These are phyloP conservation scores for Lasioglossum albipes DNA, from an alignment of 1,140 invertebrate species.

Conservation along the genomic window DNA sequence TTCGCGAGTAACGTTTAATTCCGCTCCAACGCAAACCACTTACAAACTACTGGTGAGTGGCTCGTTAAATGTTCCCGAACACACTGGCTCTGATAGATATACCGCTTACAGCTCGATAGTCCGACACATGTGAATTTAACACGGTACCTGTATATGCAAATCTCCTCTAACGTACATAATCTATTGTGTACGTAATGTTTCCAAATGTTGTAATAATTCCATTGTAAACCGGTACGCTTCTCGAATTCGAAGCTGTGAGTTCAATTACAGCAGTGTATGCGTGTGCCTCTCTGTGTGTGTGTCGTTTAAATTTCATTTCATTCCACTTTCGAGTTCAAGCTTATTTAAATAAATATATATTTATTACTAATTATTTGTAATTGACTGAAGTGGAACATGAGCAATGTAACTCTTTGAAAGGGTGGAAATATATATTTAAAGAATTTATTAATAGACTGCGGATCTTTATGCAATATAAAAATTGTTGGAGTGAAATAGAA, in stretches of 20 bases:
- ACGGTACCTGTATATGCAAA: slow-evolving; percentile 5
- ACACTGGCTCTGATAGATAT: slow-evolving; percentile 17
- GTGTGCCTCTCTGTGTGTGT: too few species aligned
- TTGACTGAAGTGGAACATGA: too few species aligned
- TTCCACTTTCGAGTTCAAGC: too few species aligned
- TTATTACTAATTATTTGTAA: too few species aligned
- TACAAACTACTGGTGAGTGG: slow-evolving; percentile 23
- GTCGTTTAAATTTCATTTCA: not conserved
- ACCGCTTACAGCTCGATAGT: not conserved
- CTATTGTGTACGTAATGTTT: not conserved
- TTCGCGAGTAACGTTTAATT: slow-evolving; percentile 36
- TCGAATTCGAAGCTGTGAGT: not conserved
- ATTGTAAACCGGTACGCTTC: not conserved
- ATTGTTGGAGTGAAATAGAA: too few species aligned
- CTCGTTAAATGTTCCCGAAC: slow-evolving; percentile 38
- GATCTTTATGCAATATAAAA: too few species aligned
- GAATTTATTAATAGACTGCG: too few species aligned
- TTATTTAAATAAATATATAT: too few species aligned
- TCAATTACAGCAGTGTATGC: not conserved
- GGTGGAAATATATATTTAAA: too few species aligned
- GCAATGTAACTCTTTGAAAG: too few species aligned
- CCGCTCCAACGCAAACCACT: slow-evolving; percentile 10
- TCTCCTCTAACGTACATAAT: not conserved
- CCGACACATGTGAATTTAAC: slow-evolving; percentile 1
- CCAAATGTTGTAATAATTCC: not conserved